These are phyloP conservation scores for Cyprinella venusta DNA, from an alignment of 2,797 vertebrate genomes.

Conservation along the genomic window DNA sequence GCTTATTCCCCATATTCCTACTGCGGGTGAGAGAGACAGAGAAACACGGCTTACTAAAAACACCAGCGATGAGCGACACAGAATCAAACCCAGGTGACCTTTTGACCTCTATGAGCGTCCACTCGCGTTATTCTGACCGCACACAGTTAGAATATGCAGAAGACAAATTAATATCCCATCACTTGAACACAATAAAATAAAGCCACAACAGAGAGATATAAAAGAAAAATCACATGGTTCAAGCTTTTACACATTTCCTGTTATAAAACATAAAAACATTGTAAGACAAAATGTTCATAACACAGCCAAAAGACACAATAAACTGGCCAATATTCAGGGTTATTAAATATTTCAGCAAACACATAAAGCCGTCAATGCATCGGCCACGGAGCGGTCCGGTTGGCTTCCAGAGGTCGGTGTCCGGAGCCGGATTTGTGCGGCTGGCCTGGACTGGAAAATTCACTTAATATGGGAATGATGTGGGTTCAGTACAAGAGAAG, in stretches of 20 bases:
- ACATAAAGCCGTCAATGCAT: background rate
- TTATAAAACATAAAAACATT: constrained; percentile 18
- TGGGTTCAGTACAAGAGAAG: background rate
- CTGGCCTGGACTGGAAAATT: constrained; percentile 10
- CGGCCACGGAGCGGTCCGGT: background rate
- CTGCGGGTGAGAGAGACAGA: constrained; percentile 55
- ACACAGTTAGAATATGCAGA: constrained; percentile 9
- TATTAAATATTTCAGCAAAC: constrained; percentile 21
- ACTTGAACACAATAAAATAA: background rate
- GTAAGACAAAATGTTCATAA: constrained; percentile 3
- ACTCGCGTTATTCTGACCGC: constrained; percentile 6
- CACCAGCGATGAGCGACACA: background rate
- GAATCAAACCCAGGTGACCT: constrained; percentile 30
- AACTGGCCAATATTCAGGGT: constrained; percentile 13
- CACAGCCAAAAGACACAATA: background rate
- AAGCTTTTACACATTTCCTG: constrained; percentile 23
- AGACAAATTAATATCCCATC: constrained; percentile 7
- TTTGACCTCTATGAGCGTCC: background rate
- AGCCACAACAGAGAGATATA: constrained; percentile 23
- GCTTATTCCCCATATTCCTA: constrained; percentile 88
- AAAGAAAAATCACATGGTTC: background rate
- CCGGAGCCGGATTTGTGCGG: background rate
- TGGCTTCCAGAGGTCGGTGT: constrained; percentile 6
- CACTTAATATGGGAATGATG: background rate
- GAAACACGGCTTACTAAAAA: constrained; percentile 35